Evolutionary conservation across 2,888 invertebrate genomes (phyloP).

Genomic region (Athalia circularis): DNA sequence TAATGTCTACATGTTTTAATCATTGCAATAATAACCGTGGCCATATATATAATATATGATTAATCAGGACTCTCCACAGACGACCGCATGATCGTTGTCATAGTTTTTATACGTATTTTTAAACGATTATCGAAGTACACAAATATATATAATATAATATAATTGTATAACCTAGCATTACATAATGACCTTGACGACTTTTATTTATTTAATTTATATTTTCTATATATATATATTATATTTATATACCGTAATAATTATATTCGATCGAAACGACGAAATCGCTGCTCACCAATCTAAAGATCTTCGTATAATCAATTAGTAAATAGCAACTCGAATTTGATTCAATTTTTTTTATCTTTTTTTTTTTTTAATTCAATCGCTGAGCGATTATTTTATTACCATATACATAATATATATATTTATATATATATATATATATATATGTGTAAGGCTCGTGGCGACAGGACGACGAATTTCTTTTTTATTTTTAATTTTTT

Average conservation of each 20-base stretch:
- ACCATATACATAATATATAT: neutral
- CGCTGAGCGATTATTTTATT: neutral
- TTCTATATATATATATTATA: no score
- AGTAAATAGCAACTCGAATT: slow-evolving; percentile 18
- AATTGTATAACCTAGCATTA: slow-evolving; percentile 20
- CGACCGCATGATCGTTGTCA: slow-evolving; percentile 67
- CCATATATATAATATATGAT: slow-evolving; percentile 44
- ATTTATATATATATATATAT: slow-evolving; percentile 8
- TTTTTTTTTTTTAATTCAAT: slow-evolving; percentile 25
- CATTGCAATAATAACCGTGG: neutral
- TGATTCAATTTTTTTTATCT: slow-evolving; percentile 33
- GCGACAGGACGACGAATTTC: slow-evolving; percentile 9
- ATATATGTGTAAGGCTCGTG: slow-evolving; percentile 2
- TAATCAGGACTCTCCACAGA: slow-evolving; percentile 55
- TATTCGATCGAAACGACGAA: slow-evolving; percentile 6
- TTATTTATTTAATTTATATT: neutral
- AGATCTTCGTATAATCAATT: no score
- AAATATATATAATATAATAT: slow-evolving; percentile 37
- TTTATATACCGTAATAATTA: no score
- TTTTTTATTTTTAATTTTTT: neutral
- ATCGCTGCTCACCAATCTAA: neutral
- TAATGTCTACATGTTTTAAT: no score
- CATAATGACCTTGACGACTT: slow-evolving; percentile 6
- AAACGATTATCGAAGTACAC: slow-evolving; percentile 40
- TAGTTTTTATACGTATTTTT: slow-evolving; percentile 45